phyloP scores from a whole-genome alignment of 2,888 invertebrate species.

The Tenthredo mesomela region DNA sequence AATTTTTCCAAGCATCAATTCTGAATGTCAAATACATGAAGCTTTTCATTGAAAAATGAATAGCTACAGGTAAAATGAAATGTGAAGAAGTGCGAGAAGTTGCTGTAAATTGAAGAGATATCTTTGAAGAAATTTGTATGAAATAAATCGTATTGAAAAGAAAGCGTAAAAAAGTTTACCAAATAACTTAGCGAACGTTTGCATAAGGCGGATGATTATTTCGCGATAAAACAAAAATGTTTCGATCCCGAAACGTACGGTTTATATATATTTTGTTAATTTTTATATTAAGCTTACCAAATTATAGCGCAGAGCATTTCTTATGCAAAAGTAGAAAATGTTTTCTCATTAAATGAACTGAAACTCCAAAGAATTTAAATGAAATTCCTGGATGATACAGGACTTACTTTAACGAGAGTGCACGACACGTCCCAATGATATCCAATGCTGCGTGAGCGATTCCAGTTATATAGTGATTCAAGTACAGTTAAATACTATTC shows the following conservation, averaged over 20 bases:
- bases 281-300: constrained; percentile 14
- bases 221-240: background rate
- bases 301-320: constrained; percentile 10
- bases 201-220: background rate
- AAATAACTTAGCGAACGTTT: background rate
- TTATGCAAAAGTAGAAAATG: background rate
- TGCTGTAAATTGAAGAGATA: background rate
- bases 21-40: background rate
- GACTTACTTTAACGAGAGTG: constrained; percentile 48
- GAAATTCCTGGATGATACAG: constrained; percentile 28
- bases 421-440: constrained; percentile 43
- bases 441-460: constrained; percentile 50
- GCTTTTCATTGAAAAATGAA: background rate
- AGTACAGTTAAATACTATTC: constrained; percentile 9
- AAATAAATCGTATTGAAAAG: background rate
- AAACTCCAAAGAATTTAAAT: background rate
- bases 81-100: background rate
- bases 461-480: constrained; percentile 42
- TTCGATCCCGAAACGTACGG: background rate
- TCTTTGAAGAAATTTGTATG: background rate
- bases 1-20: background rate
- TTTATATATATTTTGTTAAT: background rate
- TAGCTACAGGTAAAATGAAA: background rate
- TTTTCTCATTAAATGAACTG: background rate
- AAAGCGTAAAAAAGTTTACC: background rate